phyloP scores from a whole-genome alignment of 1,140 invertebrate genomes.

The Calycopis cecrops region DNA sequence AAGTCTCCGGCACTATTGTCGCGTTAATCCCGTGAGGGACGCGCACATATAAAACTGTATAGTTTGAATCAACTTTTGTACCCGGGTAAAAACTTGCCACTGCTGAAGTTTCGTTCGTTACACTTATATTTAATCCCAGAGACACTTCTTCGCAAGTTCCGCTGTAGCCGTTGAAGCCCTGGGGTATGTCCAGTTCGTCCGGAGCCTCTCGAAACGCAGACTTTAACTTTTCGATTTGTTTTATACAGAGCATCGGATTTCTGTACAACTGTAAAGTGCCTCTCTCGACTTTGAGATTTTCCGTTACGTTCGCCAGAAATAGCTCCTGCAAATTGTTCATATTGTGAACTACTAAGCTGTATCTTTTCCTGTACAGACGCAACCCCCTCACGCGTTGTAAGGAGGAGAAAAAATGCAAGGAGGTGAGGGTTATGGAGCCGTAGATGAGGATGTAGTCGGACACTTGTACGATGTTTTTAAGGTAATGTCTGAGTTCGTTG shows the following conservation, averaged over 20 bases:
- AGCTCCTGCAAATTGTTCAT: conserved; percentile 83
- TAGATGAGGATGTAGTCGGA: conserved; percentile 84
- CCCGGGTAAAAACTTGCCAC: conserved; percentile 36
- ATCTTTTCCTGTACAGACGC: conserved; percentile 67
- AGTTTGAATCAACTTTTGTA: conserved; percentile 30
- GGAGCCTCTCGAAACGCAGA: conserved; percentile 37
- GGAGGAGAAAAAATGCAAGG: conserved; percentile 88
- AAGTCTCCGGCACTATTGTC: conserved; percentile 47
- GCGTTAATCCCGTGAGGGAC: conserved; percentile 33
- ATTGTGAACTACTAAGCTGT: conserved; percentile 83
- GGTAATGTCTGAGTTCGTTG: conserved; percentile 82
- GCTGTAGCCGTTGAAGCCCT: conserved; percentile 50
- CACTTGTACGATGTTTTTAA: conserved; percentile 85
- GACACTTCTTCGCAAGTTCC: conserved; percentile 43
- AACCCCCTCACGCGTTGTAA: conserved; percentile 57
- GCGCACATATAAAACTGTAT: conserved; percentile 49
- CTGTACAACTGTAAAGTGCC: conserved; percentile 83
- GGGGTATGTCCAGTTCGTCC: conserved; percentile 34
- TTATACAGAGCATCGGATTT: conserved; percentile 85
- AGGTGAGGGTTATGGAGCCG: conserved; percentile 81
- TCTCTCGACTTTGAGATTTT: conserved; percentile 74
- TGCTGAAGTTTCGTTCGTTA: conserved; percentile 45
- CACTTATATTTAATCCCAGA: conserved; percentile 36
- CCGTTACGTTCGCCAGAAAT: conserved; percentile 69
- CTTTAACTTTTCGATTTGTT: conserved; percentile 78